A percentile compares a stretch with the other conserved stretches of the same genome.
These are phyloP conservation scores for Notothenia coriiceps DNA, from an alignment of 2,113 vertebrate genomes.

Conservation along the genomic window DNA sequence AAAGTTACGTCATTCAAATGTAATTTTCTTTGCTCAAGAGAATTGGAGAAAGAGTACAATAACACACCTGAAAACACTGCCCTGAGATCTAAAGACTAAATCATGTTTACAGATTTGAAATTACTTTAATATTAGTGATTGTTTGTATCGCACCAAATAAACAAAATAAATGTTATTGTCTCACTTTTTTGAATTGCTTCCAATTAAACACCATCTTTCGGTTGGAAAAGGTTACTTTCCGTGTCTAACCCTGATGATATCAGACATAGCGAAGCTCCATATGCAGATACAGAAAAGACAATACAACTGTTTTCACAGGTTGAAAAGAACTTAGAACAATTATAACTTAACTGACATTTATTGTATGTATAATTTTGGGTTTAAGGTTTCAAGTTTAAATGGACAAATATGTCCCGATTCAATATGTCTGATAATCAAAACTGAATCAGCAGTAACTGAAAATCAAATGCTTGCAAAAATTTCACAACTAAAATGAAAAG, in stretches of 20 bases:
- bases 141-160: background rate
- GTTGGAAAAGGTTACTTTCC: background rate
- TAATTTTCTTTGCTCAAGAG: background rate
- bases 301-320: too few species aligned
- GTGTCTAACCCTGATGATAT: background rate
- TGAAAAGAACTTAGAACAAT: too few species aligned
- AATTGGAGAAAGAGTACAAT: background rate
- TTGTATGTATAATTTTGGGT: too few species aligned
- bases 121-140: background rate
- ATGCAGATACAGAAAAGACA: too few species aligned
- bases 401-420: too few species aligned
- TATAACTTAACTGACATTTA: background rate
- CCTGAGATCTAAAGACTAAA: too few species aligned
- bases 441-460: background rate
- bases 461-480: background rate
- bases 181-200: too few species aligned
- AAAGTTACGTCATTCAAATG: background rate
- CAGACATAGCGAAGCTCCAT: background rate
- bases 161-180: too few species aligned
- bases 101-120: background rate
- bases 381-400: too few species aligned
- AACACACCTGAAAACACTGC: background rate
- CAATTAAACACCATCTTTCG: background rate
- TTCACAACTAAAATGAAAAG: background rate
- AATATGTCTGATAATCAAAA: too few species aligned